Percentiles rank a stretch among this genome's conserved stretches.
Evolutionary conservation across 1,140 invertebrate genomes (phyloP).

Genomic region (Drosophila gunungcola): DNA sequence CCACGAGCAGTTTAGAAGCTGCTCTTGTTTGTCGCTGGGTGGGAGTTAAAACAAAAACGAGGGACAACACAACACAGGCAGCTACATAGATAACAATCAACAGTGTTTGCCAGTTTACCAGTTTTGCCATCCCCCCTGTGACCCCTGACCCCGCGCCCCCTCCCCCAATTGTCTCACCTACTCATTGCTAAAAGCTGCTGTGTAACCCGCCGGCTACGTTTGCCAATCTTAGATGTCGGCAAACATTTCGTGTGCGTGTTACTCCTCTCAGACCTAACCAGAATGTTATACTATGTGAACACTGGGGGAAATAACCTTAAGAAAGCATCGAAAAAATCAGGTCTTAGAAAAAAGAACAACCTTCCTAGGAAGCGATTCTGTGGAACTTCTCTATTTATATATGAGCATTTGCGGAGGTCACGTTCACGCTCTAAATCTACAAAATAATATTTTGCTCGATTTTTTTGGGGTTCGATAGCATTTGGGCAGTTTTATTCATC

Average conservation of each 20-base stretch:
- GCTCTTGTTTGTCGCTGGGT: slow-evolving; percentile 35
- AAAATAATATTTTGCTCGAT: too few relatives aligned
- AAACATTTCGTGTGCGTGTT: slow-evolving; percentile 78
- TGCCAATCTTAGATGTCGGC: slow-evolving; percentile 79
- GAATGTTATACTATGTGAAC: neutral
- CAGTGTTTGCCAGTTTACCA: slow-evolving; percentile 46
- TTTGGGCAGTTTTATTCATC: too few relatives aligned
- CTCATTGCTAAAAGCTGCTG: slow-evolving; percentile 25
- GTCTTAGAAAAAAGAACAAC: too few relatives aligned
- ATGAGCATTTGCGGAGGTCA: too few relatives aligned
- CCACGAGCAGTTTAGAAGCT: slow-evolving; percentile 35
- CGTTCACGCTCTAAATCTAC: too few relatives aligned
- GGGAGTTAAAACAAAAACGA: slow-evolving; percentile 60
- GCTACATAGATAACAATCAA: slow-evolving; percentile 80
- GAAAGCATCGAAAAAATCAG: too few relatives aligned
- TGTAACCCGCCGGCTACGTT: slow-evolving; percentile 75
- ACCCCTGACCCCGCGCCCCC: slow-evolving; percentile 1
- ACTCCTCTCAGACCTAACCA: slow-evolving; percentile 5
- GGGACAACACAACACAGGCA: slow-evolving; percentile 47
- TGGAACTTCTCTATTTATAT: too few relatives aligned
- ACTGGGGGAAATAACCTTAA: slow-evolving; percentile 2
- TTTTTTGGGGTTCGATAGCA: too few relatives aligned
- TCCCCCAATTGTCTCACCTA: neutral
- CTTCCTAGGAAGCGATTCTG: too few relatives aligned
- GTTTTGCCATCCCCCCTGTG: neutral